A percentile compares a stretch with the other conserved stretches of the same genome.
Evolutionary conservation across 2,113 vertebrate species (phyloP).

Genomic region (Clupea harengus): DNA sequence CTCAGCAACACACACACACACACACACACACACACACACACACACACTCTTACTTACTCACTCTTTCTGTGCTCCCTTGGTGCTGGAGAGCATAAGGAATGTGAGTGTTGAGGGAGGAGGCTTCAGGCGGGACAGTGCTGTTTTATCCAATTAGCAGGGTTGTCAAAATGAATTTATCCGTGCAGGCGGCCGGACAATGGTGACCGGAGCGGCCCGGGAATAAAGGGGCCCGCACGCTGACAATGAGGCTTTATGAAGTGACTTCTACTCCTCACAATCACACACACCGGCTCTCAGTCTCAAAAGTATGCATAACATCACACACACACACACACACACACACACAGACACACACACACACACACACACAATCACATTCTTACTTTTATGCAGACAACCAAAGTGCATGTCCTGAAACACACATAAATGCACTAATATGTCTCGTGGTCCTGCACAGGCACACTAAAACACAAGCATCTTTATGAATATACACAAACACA

Average conservation of each 20-base stretch:
- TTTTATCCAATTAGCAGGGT: slow-evolving; percentile 99
- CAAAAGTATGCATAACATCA: not conserved
- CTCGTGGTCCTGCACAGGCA: no score
- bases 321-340: slow-evolving; percentile 31
- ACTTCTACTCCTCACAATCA: slow-evolving; percentile 47
- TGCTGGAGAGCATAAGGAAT: slow-evolving; percentile 78
- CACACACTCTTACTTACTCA: slow-evolving; percentile 28
- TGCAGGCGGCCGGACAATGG: slow-evolving; percentile 69
- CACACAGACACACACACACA: not conserved
- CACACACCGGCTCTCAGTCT: slow-evolving; percentile 35
- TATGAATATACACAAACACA: not conserved
- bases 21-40: not conserved
- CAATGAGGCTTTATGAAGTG: slow-evolving; percentile 70
- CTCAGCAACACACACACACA: slow-evolving; percentile 58
- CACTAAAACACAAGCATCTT: not conserved
- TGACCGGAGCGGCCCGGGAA: slow-evolving; percentile 59
- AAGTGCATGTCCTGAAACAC: no score
- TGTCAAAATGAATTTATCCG: slow-evolving; percentile 99
- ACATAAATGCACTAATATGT: no score
- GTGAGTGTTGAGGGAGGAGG: slow-evolving; percentile 80
- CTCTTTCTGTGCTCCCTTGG: slow-evolving; percentile 57
- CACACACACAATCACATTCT: not conserved
- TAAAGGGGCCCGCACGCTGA: slow-evolving; percentile 62
- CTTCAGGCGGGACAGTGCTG: slow-evolving; percentile 75
- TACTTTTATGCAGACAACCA: no score